Base-by-base conservation (phyloP, 2,888 invertebrate species). In the Ochropleura plecta region DNA sequence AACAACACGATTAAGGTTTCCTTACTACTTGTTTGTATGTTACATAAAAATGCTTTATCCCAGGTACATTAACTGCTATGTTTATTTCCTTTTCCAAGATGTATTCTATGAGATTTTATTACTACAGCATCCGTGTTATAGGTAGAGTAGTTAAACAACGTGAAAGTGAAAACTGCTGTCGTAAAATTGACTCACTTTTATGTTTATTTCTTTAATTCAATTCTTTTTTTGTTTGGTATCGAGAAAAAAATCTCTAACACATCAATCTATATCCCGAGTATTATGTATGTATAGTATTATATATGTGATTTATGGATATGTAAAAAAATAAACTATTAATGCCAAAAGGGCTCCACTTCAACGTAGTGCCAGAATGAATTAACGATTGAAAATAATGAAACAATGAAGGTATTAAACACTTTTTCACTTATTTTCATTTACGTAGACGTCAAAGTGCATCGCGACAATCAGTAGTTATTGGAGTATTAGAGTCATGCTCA, bases 391-490 rank as follows among this genome's bases (percentile, higher is more conserved):
- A 67, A 49, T 7, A 44, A 12, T 44, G 6, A 40, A 63, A 16
- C 57, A 46, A 48, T 12, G 5, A 12, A 48, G 30, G 16, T 7
- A 48, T n/a, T 76, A 16, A 77, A 42, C 20, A 62, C 9, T 46
- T 53, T 46, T 70, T 60, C 14, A 14, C 49, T 44, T 64, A 30
- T 40, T 72, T 72, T 40, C 46, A 63, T 42, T 53, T 64, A 30
- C 16, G 14, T 20, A 44, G 49, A 55, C 62, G n/a, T 62, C 30
- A 62, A 51, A 66, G 9, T 12, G 57, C 20, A 3, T 30, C 42
- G 55, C 16, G 60, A 51, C n/a, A 55, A 59, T 70, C 48, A 59
- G 20, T 18, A 51, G 66, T 60, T 68, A 70, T 51, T 75, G 30
- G 66, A 66, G 53, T 64, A 48, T 16, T 18, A 75, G 40, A 30